phyloP scores from a whole-genome alignment of 1,140 invertebrate genomes.

The Grapholita molesta region DNA sequence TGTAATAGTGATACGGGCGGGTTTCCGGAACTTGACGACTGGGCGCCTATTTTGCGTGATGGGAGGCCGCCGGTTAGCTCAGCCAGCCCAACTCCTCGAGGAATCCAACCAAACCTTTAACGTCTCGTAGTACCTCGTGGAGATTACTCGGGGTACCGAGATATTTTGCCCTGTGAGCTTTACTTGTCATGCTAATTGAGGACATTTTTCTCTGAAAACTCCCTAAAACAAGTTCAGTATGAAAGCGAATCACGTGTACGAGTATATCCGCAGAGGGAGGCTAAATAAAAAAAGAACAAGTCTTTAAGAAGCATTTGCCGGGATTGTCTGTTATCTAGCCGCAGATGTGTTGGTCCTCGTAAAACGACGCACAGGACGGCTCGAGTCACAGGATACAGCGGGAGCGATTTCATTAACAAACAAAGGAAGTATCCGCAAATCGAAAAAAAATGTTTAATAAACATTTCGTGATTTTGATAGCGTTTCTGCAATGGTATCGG shows the following conservation, averaged over 20 bases:
- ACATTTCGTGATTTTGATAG: background rate
- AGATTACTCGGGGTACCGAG: no score
- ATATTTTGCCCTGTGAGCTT: no score
- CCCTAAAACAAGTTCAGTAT: background rate
- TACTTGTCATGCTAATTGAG: no score
- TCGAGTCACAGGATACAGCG: background rate
- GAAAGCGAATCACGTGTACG: background rate
- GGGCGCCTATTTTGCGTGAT: no score
- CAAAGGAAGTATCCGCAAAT: background rate
- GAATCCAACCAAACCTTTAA: no score
- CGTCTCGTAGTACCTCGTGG: no score
- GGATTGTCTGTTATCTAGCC: constrained; percentile 13
- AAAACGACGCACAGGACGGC: background rate
- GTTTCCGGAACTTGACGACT: no score
- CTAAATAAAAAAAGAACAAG: constrained; percentile 11
- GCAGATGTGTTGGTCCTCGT: background rate
- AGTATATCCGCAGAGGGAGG: background rate
- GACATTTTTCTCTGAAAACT: no score
- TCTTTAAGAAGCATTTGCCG: constrained; percentile 11
- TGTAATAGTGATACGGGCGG: no score
- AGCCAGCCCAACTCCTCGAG: no score
- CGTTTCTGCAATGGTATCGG: no score
- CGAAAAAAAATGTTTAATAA: background rate
- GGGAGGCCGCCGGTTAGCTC: no score
- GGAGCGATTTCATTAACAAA: background rate